These are phyloP conservation scores for Chromobotia macracanthus DNA, from an alignment of 2,797 vertebrate species.

Conservation along the genomic window DNA sequence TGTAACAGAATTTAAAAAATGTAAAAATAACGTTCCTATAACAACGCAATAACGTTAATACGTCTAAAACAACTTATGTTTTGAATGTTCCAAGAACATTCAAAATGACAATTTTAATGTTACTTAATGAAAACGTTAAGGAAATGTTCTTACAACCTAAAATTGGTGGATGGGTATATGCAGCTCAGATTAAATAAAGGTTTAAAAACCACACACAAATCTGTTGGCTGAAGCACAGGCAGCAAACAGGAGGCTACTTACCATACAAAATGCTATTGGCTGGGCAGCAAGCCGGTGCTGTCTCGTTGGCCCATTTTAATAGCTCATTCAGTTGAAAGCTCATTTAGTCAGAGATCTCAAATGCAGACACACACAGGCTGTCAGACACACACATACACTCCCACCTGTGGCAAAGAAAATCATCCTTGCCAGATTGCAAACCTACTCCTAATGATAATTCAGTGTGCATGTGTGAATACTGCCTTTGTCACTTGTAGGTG, in stretches of 20 bases:
- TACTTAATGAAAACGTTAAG: too few relatives aligned
- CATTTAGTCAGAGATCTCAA: slow-evolving; percentile 46
- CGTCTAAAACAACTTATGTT: too few relatives aligned
- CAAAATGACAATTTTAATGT: too few relatives aligned
- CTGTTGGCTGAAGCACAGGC: slow-evolving; percentile 23
- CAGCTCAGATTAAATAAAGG: slow-evolving; percentile 38
- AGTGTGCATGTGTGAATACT: slow-evolving; percentile 1
- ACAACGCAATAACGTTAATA: too few relatives aligned
- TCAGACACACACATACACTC: not conserved
- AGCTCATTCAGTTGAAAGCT: slow-evolving; percentile 41
- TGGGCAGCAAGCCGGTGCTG: slow-evolving; percentile 35
- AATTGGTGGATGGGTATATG: slow-evolving; percentile 1
- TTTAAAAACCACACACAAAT: not conserved
- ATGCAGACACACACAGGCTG: not conserved
- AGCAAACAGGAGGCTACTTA: slow-evolving; percentile 47
- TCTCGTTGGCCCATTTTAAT: slow-evolving; percentile 40
- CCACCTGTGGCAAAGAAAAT: slow-evolving; percentile 1
- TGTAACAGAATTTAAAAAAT: too few relatives aligned
- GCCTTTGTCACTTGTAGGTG: slow-evolving; percentile 22
- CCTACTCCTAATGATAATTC: slow-evolving; percentile 36
- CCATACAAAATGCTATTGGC: slow-evolving; percentile 45
- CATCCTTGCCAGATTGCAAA: not conserved
- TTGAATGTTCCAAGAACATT: too few relatives aligned
- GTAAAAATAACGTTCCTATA: too few relatives aligned
- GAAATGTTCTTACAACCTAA: too few relatives aligned